Conservation (phyloP, 53 echinoderm and acorn worm genomes). For the Echinarachnius parma region DNA sequence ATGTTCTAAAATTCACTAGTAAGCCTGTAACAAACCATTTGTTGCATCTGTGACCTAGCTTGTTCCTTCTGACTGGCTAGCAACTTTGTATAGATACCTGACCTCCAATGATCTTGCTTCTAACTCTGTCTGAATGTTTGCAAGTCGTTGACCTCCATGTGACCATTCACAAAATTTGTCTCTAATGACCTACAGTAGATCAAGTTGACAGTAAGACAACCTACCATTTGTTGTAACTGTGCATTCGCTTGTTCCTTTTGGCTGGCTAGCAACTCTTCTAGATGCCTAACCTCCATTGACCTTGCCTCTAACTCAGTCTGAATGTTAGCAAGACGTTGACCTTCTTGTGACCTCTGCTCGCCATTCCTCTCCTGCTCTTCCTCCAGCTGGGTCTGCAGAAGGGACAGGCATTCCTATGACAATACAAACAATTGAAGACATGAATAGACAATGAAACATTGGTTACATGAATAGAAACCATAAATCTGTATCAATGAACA, state of each 20-base stretch:
- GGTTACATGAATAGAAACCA: too few relatives aligned
- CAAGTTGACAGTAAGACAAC: too few relatives aligned
- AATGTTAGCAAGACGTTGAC: slow-evolving; percentile 38
- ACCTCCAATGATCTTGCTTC: slow-evolving; percentile 36
- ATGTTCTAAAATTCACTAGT: too few relatives aligned
- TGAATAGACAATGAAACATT: too few relatives aligned
- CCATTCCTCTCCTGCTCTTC: slow-evolving; percentile 47
- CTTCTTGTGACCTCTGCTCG: slow-evolving; percentile 42
- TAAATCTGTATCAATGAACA: too few relatives aligned
- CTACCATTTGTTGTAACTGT: neutral
- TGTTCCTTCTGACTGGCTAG: slow-evolving; percentile 8
- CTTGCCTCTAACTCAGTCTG: slow-evolving; percentile 33
- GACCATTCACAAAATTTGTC: too few relatives aligned
- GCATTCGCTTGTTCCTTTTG: slow-evolving; percentile 5
- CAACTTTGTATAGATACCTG: slow-evolving; percentile 29
- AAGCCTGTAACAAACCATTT: slow-evolving; percentile 15
- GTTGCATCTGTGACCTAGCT: neutral
- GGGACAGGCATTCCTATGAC: slow-evolving; percentile 4
- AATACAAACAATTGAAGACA: too few relatives aligned
- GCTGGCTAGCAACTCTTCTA: slow-evolving; percentile 18
- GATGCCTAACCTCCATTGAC: slow-evolving; percentile 44
- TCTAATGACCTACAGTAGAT: too few relatives aligned
- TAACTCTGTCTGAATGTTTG: slow-evolving; percentile 34
- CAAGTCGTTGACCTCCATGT: neutral
- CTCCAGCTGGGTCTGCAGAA: slow-evolving; percentile 35